Conservation (phyloP, 2,113 vertebrate genomes). For the Odocoileus hemionus region DNA sequence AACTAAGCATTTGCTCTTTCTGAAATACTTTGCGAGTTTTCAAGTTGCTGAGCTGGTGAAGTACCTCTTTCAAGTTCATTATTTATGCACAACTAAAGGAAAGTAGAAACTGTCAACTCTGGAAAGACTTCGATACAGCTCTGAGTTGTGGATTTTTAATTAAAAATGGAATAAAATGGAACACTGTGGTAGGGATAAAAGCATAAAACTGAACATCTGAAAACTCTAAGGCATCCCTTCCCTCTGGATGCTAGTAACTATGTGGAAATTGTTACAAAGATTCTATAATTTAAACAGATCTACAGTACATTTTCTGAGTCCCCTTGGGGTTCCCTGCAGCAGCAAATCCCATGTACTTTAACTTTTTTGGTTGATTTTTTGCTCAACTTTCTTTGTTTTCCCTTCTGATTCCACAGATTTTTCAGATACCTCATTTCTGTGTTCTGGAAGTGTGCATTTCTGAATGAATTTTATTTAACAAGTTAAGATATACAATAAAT, state of each 20-base stretch:
- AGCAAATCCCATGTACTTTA: not conserved
- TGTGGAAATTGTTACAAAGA: not conserved
- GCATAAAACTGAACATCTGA: not conserved
- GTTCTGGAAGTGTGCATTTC: not conserved
- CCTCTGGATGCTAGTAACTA: not conserved
- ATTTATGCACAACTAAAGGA: not conserved
- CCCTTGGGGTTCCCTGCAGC: not conserved
- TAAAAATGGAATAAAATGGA: not conserved
- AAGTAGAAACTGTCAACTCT: not conserved
- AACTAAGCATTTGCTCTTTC: not conserved
- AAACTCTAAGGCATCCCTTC: not conserved
- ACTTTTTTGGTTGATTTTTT: not conserved
- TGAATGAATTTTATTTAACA: not conserved
- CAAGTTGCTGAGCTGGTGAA: not conserved
- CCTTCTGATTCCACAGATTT: not conserved
- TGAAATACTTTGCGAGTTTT: not conserved
- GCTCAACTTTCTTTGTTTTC: not conserved
- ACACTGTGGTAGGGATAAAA: not conserved
- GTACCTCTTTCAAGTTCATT: not conserved
- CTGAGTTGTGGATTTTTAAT: not conserved
- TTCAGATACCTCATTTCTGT: not conserved
- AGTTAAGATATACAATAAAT: not conserved
- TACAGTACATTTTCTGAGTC: not conserved
- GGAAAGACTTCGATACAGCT: not conserved
- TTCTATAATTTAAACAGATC: not conserved